Evolutionary conservation across 2,113 vertebrate species (phyloP).

Genomic region (Paracanthobrama guichenoti): DNA sequence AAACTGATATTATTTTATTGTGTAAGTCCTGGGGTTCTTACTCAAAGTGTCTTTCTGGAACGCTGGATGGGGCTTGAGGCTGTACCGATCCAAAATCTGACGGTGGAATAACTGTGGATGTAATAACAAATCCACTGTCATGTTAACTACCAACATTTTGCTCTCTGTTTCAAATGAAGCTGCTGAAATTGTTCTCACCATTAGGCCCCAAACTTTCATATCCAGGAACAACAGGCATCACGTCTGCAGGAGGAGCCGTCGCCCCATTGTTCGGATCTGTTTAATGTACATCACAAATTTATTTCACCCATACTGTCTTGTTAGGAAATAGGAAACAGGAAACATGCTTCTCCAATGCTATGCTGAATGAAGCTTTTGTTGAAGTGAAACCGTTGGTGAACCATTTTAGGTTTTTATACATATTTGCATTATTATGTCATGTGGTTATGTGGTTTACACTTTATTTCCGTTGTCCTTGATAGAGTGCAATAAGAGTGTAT

Average conservation of each 20-base stretch:
- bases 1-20: neutral
- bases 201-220: slow-evolving; percentile 57
- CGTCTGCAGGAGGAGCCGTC: slow-evolving; percentile 53
- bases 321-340: neutral
- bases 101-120: neutral
- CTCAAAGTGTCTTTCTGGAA: slow-evolving; percentile 22
- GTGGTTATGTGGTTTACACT: too few relatives aligned
- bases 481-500: too few relatives aligned
- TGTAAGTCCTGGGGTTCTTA: neutral
- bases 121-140: neutral
- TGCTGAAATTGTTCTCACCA: slow-evolving; percentile 44
- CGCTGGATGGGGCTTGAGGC: neutral
- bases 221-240: slow-evolving; percentile 50
- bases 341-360: neutral
- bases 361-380: neutral
- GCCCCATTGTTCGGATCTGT: slow-evolving; percentile 32
- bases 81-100: neutral
- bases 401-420: neutral
- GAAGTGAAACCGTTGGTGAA: neutral
- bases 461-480: too few relatives aligned
- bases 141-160: neutral
- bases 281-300: neutral
- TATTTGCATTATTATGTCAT: too few relatives aligned
- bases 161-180: neutral
- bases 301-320: neutral